Evolutionary conservation across 2,888 invertebrate species (phyloP), one percentile per base, ranked within the genome.

Genomic region (Nephrotoma flavescens): DNA sequence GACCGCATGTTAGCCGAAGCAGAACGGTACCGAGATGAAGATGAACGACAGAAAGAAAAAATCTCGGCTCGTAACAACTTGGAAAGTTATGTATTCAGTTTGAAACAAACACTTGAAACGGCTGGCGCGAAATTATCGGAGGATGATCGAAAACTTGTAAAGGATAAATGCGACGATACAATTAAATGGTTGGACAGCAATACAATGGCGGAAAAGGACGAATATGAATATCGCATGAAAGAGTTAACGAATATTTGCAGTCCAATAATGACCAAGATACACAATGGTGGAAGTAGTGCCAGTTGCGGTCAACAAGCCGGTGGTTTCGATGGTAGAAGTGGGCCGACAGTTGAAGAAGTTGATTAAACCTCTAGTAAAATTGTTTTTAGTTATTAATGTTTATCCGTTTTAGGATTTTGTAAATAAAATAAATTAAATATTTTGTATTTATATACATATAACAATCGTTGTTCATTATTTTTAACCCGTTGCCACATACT

Each of bases 211-310:
- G 94, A 95, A 85, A 95, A 95, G 89, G 94, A 94, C 4, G 96
- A 31, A 31, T 31, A 31, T 31, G 31, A 31, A 31, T 31, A 31
- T 31, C 31, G 31, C 3, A 31, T 31, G 31, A 31, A 31, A 31
- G 31, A 31, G 31, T 31, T 31, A 3, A 31, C 31, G 31, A 31
- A 92, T 11, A 93, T 94, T 6, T 96, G 95, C 89, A 93, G 94
- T 86, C 95, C 96, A 0, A 92, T 95, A 83, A 96, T 96, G 94
- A 94, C 95, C 91, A 96, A 96, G 89, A 90, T 96, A 0, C 95
- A 96, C 88, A 95, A 41, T 7, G 44, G 31, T 41, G 41, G 52
- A n/a, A 9, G 31, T 83, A 12, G 83, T 83, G 6, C 31, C 3
- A 19, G 5, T 9, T 88, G 89, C 41, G 89, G 89, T 92, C 89